Percentiles rank a stretch among this genome's conserved stretches.
phyloP scores from a whole-genome alignment of 1,140 invertebrate genomes.

The Diabrotica undecimpunctata region DNA sequence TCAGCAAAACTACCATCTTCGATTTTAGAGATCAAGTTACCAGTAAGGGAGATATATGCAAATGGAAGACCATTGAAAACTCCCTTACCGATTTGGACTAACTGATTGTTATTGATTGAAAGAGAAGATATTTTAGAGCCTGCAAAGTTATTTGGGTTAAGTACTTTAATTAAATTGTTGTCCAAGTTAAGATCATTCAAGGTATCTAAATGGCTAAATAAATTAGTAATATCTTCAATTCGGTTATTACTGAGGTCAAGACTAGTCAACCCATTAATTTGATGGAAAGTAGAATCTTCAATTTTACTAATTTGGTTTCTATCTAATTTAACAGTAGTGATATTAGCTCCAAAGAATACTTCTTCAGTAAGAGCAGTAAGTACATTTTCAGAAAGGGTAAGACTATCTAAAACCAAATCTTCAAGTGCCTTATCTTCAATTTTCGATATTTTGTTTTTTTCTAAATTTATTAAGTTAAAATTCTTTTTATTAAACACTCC shows the following conservation, averaged over 20 bases:
- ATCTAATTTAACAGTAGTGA: neutral
- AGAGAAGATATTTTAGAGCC: neutral
- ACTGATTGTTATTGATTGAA: neutral
- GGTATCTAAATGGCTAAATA: neutral
- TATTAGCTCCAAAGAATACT: neutral
- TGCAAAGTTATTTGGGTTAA: neutral
- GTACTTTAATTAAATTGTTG: neutral
- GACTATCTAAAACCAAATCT: neutral
- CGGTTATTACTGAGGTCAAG: neutral
- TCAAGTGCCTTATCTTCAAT: neutral
- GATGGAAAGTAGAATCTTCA: neutral
- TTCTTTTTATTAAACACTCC: neutral
- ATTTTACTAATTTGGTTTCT: neutral
- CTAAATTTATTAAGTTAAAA: neutral
- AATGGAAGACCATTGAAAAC: conserved; percentile 5
- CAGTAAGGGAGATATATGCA: neutral
- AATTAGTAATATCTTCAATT: neutral
- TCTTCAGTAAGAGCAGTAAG: neutral
- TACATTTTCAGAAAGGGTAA: neutral
- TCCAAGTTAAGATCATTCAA: neutral
- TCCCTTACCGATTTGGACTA: neutral
- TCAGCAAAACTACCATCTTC: conserved; percentile 4
- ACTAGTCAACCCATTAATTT: neutral
- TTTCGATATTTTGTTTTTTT: neutral
- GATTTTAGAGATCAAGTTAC: neutral